Conservation (phyloP, 2,113 vertebrate genomes). For the Picathartes gymnocephalus region DNA sequence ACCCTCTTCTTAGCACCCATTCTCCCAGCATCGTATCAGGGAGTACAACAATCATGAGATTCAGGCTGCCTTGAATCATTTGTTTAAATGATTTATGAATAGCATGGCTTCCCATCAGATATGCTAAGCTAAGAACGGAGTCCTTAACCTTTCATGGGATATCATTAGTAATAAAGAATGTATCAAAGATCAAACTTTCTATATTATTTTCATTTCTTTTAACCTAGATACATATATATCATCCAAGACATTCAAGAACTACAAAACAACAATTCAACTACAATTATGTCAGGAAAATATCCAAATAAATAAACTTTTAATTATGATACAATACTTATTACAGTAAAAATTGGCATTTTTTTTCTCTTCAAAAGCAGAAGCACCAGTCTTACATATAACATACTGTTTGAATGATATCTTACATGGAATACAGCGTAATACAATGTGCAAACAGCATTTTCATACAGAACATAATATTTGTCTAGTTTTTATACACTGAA, state of each 20-base stretch:
- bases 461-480: slow-evolving; percentile 69
- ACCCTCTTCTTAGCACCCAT: not conserved
- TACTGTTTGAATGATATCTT: slow-evolving; percentile 71
- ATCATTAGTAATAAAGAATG: slow-evolving; percentile 24
- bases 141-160: not conserved
- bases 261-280: slow-evolving; percentile 69
- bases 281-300: slow-evolving; percentile 72
- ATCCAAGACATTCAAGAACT: slow-evolving; percentile 62
- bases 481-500: slow-evolving; percentile 66
- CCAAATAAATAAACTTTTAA: slow-evolving; percentile 86
- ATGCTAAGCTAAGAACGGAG: slow-evolving; percentile 35
- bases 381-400: slow-evolving; percentile 81
- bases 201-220: slow-evolving; percentile 40
- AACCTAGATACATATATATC: slow-evolving; percentile 60
- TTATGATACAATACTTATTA: slow-evolving; percentile 84
- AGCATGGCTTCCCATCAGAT: not conserved
- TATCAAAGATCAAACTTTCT: slow-evolving; percentile 11
- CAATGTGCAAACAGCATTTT: slow-evolving; percentile 77
- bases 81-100: not conserved
- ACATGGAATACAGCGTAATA: slow-evolving; percentile 73
- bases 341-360: slow-evolving; percentile 81
- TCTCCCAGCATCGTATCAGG: not conserved
- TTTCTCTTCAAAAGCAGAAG: slow-evolving; percentile 82
- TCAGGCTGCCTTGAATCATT: not conserved
- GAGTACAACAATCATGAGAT: not conserved